Evolutionary conservation across 2,797 vertebrate genomes (phyloP), one percentile per base, ranked within the genome.

Genomic region (Coregonus suidteri): DNA sequence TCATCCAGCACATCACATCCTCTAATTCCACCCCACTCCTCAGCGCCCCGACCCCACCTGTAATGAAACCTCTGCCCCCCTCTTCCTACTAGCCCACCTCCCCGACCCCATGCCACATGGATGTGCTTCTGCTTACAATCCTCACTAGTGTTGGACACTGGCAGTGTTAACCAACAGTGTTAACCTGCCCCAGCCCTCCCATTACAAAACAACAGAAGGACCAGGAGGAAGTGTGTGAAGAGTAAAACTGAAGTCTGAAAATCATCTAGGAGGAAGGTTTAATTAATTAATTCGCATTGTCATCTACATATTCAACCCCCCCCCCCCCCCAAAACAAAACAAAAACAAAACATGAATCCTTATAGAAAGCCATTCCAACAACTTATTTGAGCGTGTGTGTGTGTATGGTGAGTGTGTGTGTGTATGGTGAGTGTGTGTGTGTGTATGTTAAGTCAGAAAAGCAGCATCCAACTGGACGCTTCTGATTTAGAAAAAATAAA

Each of bases 401-500:
- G 81, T 87, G 74, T 37, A 37, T 37, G 35, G 37, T 41, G 37
- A 69, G 75, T 67, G 77, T 90, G 85, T 82, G 56, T 81, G 62
- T 81, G 74, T 86, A 41, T 41, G 41, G 86, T 88, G 77, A 11
- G 41, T 7, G 37, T 41, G 6, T 41, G 37, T 3, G 37, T 3
- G 2, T 47, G 41, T 47, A 13, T 81, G 62, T 82, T 76, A 73
- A 51, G 74, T 77, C 35, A 51, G 77, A 88, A 91, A 92, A 88
- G 83, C 76, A 85, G 84, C 83, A 62, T 85, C 85, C 85, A 77
- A 83, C 83, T 87, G 85, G 83, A 84, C 84, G 82, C 81, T 77
- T 90, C 87, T 85, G 74, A 93, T 89, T 77, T 86, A 82, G 82
- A 89, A 93, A 88, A 47, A 47, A 0, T 0, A 47, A 11, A 47